Evolutionary conservation across 2,797 vertebrate species (phyloP).

Genomic region (Arvicola amphibius): DNA sequence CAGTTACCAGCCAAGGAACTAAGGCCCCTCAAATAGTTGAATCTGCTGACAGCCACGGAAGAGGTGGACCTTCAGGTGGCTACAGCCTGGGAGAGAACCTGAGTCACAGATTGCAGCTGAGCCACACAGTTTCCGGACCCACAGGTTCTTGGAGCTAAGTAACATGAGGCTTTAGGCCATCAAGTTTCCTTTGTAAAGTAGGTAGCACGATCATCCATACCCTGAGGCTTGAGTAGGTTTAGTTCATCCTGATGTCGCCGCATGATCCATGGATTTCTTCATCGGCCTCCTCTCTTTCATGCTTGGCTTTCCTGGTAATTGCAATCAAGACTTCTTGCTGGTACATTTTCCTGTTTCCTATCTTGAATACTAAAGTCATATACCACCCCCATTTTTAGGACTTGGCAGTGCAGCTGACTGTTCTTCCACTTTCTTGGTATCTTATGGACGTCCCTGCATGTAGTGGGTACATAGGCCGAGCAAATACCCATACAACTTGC

Average conservation of each 20-base stretch:
- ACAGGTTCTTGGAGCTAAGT: not conserved
- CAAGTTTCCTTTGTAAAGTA: conserved; percentile 17
- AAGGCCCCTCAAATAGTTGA: not conserved
- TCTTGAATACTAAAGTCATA: not conserved
- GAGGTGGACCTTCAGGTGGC: not conserved
- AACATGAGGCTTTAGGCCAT: not conserved
- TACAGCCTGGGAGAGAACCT: not conserved
- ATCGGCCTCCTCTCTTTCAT: not conserved
- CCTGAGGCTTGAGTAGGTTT: not conserved
- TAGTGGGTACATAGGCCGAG: too few relatives aligned
- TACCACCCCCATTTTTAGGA: not conserved
- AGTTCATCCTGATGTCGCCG: not conserved
- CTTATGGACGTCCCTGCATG: not conserved
- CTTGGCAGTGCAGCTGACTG: not conserved
- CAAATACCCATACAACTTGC: too few relatives aligned
- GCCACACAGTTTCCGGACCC: not conserved
- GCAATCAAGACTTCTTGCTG: not conserved
- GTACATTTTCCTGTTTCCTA: not conserved
- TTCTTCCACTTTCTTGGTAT: not conserved
- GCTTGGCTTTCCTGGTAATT: not conserved
- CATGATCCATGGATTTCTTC: not conserved
- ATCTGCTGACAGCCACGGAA: not conserved
- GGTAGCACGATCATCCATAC: not conserved
- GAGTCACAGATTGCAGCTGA: not conserved
- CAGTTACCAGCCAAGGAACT: conserved; percentile 17